Percentiles rank a stretch among this genome's conserved stretches.
Evolutionary conservation across 2,113 vertebrate species (phyloP).

Genomic region (Dolichotis patagonum): DNA sequence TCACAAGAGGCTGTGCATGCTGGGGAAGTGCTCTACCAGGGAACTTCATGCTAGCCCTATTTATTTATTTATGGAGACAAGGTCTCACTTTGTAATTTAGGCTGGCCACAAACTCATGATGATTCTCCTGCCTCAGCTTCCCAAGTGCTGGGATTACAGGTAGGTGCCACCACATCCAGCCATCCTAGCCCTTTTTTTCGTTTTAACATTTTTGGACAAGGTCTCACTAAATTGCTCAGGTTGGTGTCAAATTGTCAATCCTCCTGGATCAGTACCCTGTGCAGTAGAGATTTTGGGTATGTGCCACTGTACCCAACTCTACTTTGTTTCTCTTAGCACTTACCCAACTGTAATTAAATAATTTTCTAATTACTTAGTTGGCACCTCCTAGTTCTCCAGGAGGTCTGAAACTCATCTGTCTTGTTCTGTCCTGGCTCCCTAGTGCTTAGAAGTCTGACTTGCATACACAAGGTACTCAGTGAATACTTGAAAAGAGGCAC

Average conservation of each 20-base stretch:
- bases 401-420: neutral
- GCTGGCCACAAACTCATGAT: too few species aligned
- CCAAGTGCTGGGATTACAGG: neutral
- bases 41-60: neutral
- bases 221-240: neutral
- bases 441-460: constrained; percentile 25
- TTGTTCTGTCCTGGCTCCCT: neutral
- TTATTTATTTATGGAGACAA: neutral
- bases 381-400: neutral
- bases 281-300: neutral
- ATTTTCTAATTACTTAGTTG: neutral
- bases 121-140: neutral
- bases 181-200: neutral
- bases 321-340: neutral
- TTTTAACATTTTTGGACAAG: neutral
- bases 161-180: neutral
- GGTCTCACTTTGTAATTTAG: neutral
- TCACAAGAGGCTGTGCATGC: neutral
- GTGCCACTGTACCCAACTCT: neutral
- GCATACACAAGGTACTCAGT: neutral
- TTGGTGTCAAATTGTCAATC: neutral
- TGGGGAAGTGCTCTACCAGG: neutral
- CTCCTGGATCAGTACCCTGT: neutral
- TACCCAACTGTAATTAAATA: constrained; percentile 21
- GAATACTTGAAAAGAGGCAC: neutral